A percentile compares a stretch with the other conserved stretches of the same genome.
Evolutionary conservation across 2,888 invertebrate species (phyloP).

Genomic region (Tryphoninae sp.): DNA sequence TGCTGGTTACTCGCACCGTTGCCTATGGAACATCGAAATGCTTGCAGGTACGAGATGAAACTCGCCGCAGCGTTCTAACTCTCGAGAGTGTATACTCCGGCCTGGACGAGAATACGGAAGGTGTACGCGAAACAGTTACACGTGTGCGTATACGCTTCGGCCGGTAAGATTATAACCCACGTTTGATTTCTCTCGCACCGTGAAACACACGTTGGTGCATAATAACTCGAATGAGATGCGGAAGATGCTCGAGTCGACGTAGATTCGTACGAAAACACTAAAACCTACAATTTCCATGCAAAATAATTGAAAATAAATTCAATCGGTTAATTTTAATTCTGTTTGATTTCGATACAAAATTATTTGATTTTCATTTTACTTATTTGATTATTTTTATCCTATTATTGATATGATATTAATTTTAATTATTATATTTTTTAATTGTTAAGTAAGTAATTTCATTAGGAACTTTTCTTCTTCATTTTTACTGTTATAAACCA

Average conservation of each 20-base stretch:
- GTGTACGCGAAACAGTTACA: conserved; percentile 13
- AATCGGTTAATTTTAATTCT: too few species aligned
- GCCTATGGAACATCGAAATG: conserved; percentile 69
- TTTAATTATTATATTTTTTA: too few species aligned
- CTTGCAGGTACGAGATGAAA: conserved; percentile 57
- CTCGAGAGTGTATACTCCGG: neutral
- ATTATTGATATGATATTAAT: too few species aligned
- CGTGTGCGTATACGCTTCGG: conserved; percentile 5
- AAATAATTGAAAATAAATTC: too few species aligned
- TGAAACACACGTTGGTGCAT: neutral
- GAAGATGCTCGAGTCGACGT: neutral
- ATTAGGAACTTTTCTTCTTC: too few species aligned
- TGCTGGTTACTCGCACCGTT: conserved; percentile 18
- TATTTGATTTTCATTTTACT: too few species aligned
- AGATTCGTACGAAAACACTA: too few species aligned
- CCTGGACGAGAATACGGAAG: neutral
- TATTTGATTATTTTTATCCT: too few species aligned
- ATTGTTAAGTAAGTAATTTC: too few species aligned
- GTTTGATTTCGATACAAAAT: too few species aligned
- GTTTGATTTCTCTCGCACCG: conserved; percentile 7
- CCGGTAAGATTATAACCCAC: conserved; percentile 1
- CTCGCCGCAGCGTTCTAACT: conserved; percentile 8
- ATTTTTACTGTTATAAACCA: too few species aligned
- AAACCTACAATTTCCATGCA: too few species aligned
- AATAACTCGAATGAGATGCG: neutral